phyloP scores from a whole-genome alignment of 2,888 invertebrate genomes.

The Portevinia maculata region DNA sequence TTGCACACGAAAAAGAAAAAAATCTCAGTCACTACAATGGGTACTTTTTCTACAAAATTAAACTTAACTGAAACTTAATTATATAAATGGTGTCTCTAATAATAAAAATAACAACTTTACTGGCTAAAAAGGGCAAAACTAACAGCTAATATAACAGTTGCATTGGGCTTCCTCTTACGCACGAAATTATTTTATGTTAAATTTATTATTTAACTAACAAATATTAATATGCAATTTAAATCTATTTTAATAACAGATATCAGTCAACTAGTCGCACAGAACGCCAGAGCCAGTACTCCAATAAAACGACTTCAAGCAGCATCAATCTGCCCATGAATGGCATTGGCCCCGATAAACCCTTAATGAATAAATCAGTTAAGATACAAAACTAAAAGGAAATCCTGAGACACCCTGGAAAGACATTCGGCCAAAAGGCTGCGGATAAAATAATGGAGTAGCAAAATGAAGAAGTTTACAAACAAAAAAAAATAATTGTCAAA shows the following conservation, averaged over 20 bases:
- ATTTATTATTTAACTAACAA: no score
- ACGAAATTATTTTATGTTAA: constrained; percentile 10
- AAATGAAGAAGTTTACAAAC: constrained; percentile 20
- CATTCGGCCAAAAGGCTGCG: background rate
- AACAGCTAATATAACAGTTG: constrained; percentile 47
- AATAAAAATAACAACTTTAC: constrained; percentile 21
- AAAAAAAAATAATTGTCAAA: constrained; percentile 24
- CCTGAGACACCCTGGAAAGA: constrained; percentile 4
- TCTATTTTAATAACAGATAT: constrained; percentile 76
- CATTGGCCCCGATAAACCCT: constrained; percentile 77
- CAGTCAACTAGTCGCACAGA: constrained; percentile 79
- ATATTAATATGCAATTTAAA: constrained; percentile 2
- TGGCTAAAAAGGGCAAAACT: constrained; percentile 16
- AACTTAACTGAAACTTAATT: background rate
- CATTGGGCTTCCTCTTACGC: constrained; percentile 34
- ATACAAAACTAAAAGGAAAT: constrained; percentile 33
- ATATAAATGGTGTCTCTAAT: constrained; percentile 28
- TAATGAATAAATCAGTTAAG: constrained; percentile 74
- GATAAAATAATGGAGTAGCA: background rate
- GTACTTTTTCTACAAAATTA: constrained; percentile 9
- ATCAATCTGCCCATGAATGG: constrained; percentile 78
- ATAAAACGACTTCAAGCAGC: constrained; percentile 81
- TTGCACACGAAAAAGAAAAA: constrained; percentile 17
- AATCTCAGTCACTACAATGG: constrained; percentile 13
- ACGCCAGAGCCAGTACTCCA: constrained; percentile 82